Conservation (phyloP, 2,113 vertebrate genomes). For the Ictalurus punctatus region DNA sequence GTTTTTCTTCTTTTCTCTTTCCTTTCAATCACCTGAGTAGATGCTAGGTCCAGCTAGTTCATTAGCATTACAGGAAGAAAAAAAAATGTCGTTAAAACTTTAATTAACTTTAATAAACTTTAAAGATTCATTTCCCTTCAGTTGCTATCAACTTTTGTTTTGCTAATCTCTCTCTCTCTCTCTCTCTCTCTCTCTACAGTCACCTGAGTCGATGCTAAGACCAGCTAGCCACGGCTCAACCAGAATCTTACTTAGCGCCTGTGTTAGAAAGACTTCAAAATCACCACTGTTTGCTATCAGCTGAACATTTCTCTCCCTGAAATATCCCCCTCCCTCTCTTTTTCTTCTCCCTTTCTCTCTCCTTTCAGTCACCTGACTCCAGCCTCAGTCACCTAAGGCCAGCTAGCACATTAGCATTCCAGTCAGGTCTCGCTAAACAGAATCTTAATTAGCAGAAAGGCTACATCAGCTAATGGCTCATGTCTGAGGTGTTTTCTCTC, state of each 20-base stretch:
- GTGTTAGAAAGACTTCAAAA: neutral
- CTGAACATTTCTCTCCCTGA: neutral
- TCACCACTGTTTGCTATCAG: neutral
- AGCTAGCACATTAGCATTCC: constrained; percentile 78
- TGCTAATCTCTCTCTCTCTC: neutral
- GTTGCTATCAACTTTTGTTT: neutral
- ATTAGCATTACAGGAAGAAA: neutral
- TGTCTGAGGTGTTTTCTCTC: constrained; percentile 69
- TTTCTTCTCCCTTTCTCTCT: neutral
- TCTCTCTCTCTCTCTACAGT: neutral
- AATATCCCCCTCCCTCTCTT: neutral
- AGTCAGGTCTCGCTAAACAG: constrained; percentile 74
- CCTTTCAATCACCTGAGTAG: neutral
- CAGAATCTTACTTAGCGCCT: neutral
- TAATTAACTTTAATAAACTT: too few relatives aligned
- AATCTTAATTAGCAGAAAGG: constrained; percentile 82
- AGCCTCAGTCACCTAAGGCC: constrained; percentile 63
- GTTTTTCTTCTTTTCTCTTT: neutral
- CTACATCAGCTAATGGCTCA: constrained; percentile 75
- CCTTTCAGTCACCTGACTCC: constrained; percentile 10
- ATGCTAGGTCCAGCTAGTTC: neutral
- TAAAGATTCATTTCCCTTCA: neutral
- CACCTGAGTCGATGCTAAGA: neutral
- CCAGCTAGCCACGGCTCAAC: neutral
- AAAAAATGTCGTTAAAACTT: neutral